A percentile compares a stretch with the other conserved stretches of the same genome.
Evolutionary conservation across 1,140 invertebrate genomes (phyloP).

Genomic region (Drosophila oshimai): DNA sequence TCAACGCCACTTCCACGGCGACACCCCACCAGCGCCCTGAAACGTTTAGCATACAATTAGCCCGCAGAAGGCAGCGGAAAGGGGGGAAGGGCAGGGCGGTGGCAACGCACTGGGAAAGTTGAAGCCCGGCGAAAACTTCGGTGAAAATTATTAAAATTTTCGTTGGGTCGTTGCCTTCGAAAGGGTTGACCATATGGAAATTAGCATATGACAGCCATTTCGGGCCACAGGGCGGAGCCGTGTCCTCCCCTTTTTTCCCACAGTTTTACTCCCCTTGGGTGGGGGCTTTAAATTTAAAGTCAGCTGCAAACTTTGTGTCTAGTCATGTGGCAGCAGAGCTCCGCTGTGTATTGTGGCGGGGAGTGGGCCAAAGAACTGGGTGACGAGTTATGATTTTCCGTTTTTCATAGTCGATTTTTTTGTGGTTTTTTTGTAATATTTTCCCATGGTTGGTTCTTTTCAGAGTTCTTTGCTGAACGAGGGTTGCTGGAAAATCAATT

Average conservation of each 20-base stretch:
- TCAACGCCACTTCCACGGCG: constrained; percentile 11
- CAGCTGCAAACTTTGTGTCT: constrained; percentile 42
- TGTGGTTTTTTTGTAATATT: constrained; percentile 1
- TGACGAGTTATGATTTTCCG: constrained; percentile 71
- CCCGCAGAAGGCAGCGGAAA: constrained; percentile 48
- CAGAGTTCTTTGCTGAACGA: too few relatives aligned
- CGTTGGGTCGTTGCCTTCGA: constrained; percentile 57
- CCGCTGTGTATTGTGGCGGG: constrained; percentile 18
- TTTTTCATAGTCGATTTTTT: constrained; percentile 47
- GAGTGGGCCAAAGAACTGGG: constrained; percentile 4
- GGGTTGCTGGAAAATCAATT: too few relatives aligned
- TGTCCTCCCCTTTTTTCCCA: background rate
- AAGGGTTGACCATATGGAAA: constrained; percentile 81
- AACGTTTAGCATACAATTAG: constrained; percentile 80
- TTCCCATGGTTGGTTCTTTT: too few relatives aligned
- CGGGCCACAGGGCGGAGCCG: background rate
- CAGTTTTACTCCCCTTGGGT: background rate
- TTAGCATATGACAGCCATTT: constrained; percentile 76
- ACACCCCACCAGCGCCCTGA: constrained; percentile 14
- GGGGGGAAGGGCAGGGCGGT: background rate
- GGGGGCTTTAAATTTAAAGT: constrained; percentile 59
- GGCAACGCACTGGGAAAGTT: constrained; percentile 27
- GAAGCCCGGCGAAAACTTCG: constrained; percentile 65
- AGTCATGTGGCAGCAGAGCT: constrained; percentile 50
- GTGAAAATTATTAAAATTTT: constrained; percentile 78